A percentile compares a stretch with the other conserved stretches of the same genome.
phyloP scores from a whole-genome alignment of 2,113 vertebrate species.

The Crotalus tigris region DNA sequence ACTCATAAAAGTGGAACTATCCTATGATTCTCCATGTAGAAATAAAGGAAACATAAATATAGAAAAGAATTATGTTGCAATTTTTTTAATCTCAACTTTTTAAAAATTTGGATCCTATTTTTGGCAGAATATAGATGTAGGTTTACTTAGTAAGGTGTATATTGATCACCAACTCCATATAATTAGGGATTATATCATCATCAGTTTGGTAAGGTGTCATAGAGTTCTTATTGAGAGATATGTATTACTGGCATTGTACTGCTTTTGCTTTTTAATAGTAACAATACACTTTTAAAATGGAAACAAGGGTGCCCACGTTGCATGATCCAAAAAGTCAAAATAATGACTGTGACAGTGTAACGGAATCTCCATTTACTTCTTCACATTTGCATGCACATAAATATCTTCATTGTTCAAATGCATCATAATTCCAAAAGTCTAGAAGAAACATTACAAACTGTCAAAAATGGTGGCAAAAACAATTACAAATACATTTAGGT shows the following conservation, averaged over 20 bases:
- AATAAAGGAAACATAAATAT: background rate
- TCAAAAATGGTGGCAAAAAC: background rate
- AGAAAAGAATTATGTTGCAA: background rate
- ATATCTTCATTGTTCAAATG: background rate
- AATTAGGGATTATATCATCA: constrained; percentile 4
- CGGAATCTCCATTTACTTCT: background rate
- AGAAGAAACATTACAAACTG: background rate
- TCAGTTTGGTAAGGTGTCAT: constrained; percentile 9
- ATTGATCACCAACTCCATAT: background rate
- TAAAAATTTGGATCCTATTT: background rate
- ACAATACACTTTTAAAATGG: background rate
- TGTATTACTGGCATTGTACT: background rate
- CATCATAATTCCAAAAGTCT: background rate
- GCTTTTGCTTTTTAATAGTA: background rate
- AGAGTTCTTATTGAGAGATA: background rate
- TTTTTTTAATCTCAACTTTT: background rate
- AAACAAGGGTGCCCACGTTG: background rate
- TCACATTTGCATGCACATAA: background rate
- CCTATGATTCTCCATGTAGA: background rate
- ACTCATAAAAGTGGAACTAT: background rate
- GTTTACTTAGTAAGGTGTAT: background rate
- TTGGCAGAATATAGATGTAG: background rate
- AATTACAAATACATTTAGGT: background rate
- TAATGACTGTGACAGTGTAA: background rate
- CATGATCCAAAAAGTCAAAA: background rate